Conservation (phyloP, 1,140 invertebrate genomes). For the Zaprionus lachaisei region DNA sequence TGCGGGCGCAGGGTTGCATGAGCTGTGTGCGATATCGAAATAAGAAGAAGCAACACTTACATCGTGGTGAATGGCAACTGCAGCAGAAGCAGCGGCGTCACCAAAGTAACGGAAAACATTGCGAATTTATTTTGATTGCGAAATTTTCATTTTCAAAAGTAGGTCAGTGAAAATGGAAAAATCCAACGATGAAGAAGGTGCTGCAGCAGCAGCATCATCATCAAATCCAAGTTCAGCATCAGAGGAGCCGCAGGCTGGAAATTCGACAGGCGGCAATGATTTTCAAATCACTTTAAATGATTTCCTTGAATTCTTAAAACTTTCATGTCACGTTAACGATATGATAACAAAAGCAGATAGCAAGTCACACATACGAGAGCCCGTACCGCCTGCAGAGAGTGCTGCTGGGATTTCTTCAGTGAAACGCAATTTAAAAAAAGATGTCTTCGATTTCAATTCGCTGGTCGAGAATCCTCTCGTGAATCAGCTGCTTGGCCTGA, state of each 20-base stretch:
- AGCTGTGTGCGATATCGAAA: not conserved
- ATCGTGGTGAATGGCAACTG: not conserved
- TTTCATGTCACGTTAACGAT: conserved; percentile 83
- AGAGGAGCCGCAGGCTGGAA: conserved; percentile 33
- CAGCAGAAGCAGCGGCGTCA: conserved; percentile 16
- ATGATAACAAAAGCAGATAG: conserved; percentile 72
- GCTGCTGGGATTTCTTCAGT: not conserved
- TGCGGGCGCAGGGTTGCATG: conserved; percentile 35
- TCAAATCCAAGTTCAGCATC: conserved; percentile 28
- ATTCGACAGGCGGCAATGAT: conserved; percentile 39
- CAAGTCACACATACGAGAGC: conserved; percentile 60
- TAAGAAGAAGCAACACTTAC: not conserved
- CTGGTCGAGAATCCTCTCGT: conserved; percentile 71
- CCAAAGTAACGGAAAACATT: conserved; percentile 54
- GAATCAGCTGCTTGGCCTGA: conserved; percentile 60
- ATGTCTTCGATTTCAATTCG: conserved; percentile 68
- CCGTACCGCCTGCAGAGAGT: conserved; percentile 61
- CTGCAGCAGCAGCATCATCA: conserved; percentile 33
- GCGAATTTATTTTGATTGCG: conserved; percentile 28
- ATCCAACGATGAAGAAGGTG: conserved; percentile 52
- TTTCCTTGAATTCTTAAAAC: conserved; percentile 83
- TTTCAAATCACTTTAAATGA: conserved; percentile 82
- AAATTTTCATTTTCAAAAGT: conserved; percentile 22
- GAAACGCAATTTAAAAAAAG: conserved; percentile 60
- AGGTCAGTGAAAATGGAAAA: conserved; percentile 53